Evolutionary conservation across 2,113 vertebrate species (phyloP).

Genomic region (Cyprinodon tularosa): DNA sequence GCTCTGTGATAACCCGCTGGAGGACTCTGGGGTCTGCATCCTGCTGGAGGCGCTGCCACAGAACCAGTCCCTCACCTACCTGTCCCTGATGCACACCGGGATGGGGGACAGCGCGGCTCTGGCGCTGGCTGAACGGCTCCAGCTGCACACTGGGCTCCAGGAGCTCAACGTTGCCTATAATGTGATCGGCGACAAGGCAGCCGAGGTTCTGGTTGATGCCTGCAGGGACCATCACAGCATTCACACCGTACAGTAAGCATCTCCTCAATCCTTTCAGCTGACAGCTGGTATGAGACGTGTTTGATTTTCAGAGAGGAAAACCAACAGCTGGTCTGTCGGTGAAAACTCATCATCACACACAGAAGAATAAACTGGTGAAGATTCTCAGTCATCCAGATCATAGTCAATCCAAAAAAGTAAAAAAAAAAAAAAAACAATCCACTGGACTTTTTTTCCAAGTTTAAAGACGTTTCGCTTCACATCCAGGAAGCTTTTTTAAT

Average conservation of each 20-base stretch:
- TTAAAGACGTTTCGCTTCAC: no score
- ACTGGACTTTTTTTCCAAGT: no score
- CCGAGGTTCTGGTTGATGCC: constrained; percentile 85
- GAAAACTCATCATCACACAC: no score
- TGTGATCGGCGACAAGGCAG: constrained; percentile 84
- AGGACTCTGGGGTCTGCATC: constrained; percentile 74
- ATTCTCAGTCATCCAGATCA: no score
- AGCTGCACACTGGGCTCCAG: constrained; percentile 79
- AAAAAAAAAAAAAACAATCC: no score
- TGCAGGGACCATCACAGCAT: constrained; percentile 82
- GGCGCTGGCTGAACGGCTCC: constrained; percentile 81
- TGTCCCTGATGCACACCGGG: constrained; percentile 89
- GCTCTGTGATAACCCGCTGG: constrained; percentile 88
- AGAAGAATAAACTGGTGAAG: no score
- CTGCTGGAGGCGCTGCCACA: constrained; percentile 84
- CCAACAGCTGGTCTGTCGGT: no score
- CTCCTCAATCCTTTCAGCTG: not conserved
- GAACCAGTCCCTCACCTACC: constrained; percentile 83
- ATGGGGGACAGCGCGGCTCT: constrained; percentile 83
- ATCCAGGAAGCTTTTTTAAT: no score
- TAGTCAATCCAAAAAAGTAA: no score
- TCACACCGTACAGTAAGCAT: constrained; percentile 49
- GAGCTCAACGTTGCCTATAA: constrained; percentile 96
- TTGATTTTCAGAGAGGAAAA: no score
- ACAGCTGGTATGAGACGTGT: no score